These are phyloP conservation scores for Sarotherodon lohbergeri DNA, from an alignment of 2,113 vertebrate species.

Conservation along the genomic window DNA sequence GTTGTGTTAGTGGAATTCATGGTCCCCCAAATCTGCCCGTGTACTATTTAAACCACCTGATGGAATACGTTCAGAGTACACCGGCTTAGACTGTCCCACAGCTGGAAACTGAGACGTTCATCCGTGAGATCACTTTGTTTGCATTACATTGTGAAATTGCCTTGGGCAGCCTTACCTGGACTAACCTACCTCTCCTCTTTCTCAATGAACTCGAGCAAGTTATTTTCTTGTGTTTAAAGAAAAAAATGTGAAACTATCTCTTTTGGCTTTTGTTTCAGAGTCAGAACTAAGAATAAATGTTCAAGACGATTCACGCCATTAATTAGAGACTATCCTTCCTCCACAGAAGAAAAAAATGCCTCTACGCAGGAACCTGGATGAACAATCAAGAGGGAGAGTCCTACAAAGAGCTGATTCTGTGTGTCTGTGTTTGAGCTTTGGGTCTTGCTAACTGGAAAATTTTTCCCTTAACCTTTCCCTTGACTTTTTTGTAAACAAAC, in stretches of 20 bases:
- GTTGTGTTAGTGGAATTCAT: neutral
- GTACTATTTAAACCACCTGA: neutral
- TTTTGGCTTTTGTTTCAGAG: neutral
- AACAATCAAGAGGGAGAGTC: neutral
- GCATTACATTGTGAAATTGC: neutral
- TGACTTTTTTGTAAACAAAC: neutral
- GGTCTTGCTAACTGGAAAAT: neutral
- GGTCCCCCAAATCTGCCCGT: neutral
- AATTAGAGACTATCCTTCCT: neutral
- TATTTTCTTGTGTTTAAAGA: neutral
- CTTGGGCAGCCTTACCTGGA: neutral
- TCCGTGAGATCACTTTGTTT: neutral
- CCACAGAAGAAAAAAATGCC: neutral
- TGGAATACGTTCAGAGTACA: neutral
- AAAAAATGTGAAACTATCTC: rapidly evolving
- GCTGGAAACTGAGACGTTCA: neutral
- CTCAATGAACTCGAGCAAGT: neutral
- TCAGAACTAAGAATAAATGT: neutral
- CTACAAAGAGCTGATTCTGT: neutral
- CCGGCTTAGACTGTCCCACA: neutral
- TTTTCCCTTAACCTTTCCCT: rapidly evolving
- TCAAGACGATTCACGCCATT: neutral
- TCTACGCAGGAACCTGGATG: neutral
- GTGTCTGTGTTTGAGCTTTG: neutral
- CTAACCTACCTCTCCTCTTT: neutral